Evolutionary conservation across 2,888 invertebrate species (phyloP).

Genomic region (Nomada ruficornis): DNA sequence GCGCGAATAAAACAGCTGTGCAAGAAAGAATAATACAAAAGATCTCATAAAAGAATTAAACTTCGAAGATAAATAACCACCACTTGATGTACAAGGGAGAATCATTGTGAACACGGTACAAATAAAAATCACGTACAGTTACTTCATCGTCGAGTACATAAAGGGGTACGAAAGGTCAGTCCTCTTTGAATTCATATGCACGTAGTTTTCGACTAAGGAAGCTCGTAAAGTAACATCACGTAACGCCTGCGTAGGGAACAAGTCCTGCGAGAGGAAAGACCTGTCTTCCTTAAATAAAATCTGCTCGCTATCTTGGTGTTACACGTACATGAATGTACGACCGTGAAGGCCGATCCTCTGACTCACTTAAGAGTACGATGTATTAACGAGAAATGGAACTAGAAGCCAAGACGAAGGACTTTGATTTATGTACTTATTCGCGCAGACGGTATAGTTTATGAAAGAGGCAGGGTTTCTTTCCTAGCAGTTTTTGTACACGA

Average conservation of each 20-base stretch:
- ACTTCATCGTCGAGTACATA: slow-evolving; percentile 48
- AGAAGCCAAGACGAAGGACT: neutral
- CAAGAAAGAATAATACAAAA: neutral
- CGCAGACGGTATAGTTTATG: neutral
- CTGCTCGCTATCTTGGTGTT: slow-evolving; percentile 43
- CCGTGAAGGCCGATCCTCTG: slow-evolving; percentile 38
- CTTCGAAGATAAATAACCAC: slow-evolving; percentile 20
- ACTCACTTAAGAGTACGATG: slow-evolving; percentile 33
- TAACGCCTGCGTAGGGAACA: slow-evolving; percentile 42
- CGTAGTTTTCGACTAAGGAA: slow-evolving; percentile 42
- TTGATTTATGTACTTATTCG: neutral
- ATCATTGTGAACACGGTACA: slow-evolving; percentile 52
- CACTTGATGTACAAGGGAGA: slow-evolving; percentile 19
- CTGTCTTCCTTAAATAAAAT: slow-evolving; percentile 58
- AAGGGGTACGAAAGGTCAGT: slow-evolving; percentile 59
- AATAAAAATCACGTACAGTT: slow-evolving; percentile 59
- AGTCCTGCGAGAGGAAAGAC: slow-evolving; percentile 50
- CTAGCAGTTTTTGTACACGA: no score
- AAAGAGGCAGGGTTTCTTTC: no score
- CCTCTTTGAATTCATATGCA: slow-evolving; percentile 49
- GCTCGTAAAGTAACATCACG: slow-evolving; percentile 50
- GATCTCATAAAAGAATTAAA: slow-evolving; percentile 20
- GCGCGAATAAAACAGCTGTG: neutral
- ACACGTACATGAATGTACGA: slow-evolving; percentile 8
- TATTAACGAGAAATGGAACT: slow-evolving; percentile 42